A percentile compares a stretch with the other conserved stretches of the same genome.
Evolutionary conservation across 2,888 invertebrate genomes (phyloP).

Genomic region (Cryptophagus acutangulus): DNA sequence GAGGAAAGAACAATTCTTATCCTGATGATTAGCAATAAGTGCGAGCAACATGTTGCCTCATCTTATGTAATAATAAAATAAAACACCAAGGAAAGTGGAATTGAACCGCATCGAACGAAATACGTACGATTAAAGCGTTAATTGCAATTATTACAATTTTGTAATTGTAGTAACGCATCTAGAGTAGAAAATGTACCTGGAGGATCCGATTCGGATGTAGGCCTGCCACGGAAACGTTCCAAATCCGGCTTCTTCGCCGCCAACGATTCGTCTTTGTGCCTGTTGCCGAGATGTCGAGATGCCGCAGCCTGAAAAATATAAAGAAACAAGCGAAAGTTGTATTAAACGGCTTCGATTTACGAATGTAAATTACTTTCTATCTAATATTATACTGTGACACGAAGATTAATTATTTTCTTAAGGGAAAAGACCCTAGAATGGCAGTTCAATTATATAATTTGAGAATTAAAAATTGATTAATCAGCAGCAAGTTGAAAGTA

Average conservation of each 20-base stretch:
- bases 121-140: constrained; percentile 10
- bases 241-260: constrained; percentile 90
- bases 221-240: constrained; percentile 95
- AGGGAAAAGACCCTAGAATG: too few relatives aligned
- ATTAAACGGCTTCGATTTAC: background rate
- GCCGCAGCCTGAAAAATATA: constrained; percentile 87
- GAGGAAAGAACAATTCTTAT: too few relatives aligned
- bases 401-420: too few relatives aligned
- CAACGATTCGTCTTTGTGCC: constrained; percentile 84
- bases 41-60: too few relatives aligned
- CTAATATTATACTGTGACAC: too few relatives aligned
- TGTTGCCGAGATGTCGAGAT: constrained; percentile 79
- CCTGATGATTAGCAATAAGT: too few relatives aligned
- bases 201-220: constrained; percentile 89
- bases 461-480: too few relatives aligned
- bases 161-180: background rate
- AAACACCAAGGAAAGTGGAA: constrained; percentile 7
- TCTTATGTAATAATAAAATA: too few relatives aligned
- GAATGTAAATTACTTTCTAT: too few relatives aligned
- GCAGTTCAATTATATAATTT: too few relatives aligned
- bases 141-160: constrained; percentile 9
- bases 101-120: constrained; percentile 12
- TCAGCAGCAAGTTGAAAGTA: too few relatives aligned
- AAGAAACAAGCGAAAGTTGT: too few relatives aligned
- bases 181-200: constrained; percentile 53